These are phyloP conservation scores for Motacilla alba DNA, from an alignment of 2,113 vertebrate genomes.

Conservation along the genomic window DNA sequence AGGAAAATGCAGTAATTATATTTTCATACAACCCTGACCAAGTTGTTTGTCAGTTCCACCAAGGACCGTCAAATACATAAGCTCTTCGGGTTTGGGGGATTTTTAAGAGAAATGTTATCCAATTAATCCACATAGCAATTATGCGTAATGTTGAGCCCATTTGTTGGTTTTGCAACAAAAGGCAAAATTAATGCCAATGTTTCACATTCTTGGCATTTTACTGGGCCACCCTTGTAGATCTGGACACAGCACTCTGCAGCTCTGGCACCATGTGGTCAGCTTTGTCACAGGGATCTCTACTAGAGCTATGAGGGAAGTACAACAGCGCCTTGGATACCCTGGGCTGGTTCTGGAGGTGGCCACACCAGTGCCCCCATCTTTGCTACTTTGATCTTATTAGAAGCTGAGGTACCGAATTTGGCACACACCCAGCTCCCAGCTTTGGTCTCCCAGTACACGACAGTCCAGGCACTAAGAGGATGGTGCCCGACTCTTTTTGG, in stretches of 20 bases:
- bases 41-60: neutral
- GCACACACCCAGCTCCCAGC: neutral
- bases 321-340: fast-evolving
- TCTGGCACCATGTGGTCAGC: neutral
- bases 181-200: neutral
- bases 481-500: neutral
- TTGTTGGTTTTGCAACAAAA: neutral
- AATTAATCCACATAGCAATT: fast-evolving
- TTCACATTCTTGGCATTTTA: neutral
- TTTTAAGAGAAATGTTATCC: neutral
- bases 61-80: neutral
- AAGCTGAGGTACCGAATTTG: neutral
- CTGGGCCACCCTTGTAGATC: neutral
- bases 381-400: neutral
- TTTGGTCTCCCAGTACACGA: neutral
- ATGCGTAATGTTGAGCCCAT: neutral
- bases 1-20: neutral
- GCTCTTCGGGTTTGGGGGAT: fast-evolving
- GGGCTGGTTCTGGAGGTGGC: neutral
- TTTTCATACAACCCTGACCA: neutral
- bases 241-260: no score
- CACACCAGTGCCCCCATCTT: neutral
- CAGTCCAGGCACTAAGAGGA: neutral
- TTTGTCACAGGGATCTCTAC: fast-evolving
- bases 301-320: neutral